Base-by-base conservation (phyloP, 2,113 vertebrate genomes). In the Benthochromis sp. region DNA sequence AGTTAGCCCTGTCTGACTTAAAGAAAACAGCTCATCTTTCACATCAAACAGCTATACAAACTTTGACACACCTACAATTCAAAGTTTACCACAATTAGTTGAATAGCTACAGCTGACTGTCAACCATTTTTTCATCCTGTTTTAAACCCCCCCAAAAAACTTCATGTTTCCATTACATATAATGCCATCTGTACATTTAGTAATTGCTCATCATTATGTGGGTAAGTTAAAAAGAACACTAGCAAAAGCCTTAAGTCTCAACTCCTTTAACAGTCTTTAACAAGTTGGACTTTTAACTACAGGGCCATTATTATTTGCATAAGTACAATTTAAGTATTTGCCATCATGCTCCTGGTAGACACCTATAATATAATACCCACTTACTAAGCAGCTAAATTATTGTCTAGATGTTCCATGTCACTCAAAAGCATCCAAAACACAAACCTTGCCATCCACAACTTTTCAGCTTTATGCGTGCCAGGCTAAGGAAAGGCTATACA, bases 11-110 rank as follows among this genome's bases (percentile, higher is more conserved):
- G 82, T 86, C 90, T 93, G 86, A 92, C 76, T 24, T 81, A 55
- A 85, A 91, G 80, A 81, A 57, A 86, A 86, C 16, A 82, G 88
- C 87, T 95, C 88, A 17, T 73, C 82, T 94, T 95, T 94, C 92
- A 92, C 92, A 89, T 92, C 83, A 86, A 89, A 90, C 73, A 2
- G 11, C 24, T 29, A 14, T 47, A 78, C 66, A 71, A 57, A 81
- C 50, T 24, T 10, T 69, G 61, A 55, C 36, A 29, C 5, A 9
- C 69, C 66, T 53, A 43, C 78, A 83, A 76, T 16, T 86, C 81
- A 91, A 83, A 87, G 82, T 86, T 86, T 53, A 57, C 29, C 21
- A 7, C 8, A 9, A 83, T 86, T 16, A 40, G 31, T 11, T 50
- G 55, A 54, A 79, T 24, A 66, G 43, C 69, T 81, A 69, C 84